Evolutionary conservation across 2,888 invertebrate species (phyloP), one percentile per base, ranked within the genome.

Genomic region (Folsomia manolachei): DNA sequence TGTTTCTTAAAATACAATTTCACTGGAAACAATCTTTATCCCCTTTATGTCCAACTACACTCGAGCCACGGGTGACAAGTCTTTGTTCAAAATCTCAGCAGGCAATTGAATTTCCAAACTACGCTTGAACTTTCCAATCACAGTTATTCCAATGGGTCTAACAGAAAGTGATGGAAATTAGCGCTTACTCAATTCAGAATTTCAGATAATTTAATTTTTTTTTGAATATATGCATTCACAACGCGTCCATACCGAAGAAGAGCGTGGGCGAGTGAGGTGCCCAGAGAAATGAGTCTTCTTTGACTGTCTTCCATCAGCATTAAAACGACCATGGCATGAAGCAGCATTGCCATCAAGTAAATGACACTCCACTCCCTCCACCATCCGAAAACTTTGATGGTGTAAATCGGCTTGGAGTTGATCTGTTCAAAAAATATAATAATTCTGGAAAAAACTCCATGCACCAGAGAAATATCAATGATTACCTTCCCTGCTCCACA

Each of bases 331-430:
- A 73, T 65, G 1, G 75, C 72, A 21, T 78, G 76, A 19, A 78
- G 74, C 11, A 74, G 27, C 21, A 76, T 70, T 63, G 73, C 73
- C 0, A 78, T n/a, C 19, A 76, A 27, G 51, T 73, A 78, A 9
- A 78, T 76, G 18, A 75, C 73, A 11, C 76, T 76, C 78, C 78
- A 78, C 25, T 78, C 78, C 51, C 75, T 26, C 78, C 78, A 78
- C 51, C 70, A 71, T 18, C 74, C 72, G 53, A 78, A 75, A 24
- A 69, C 68, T 18, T 64, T 71, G 1, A 76, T 61, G 0, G 76
- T 68, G 53, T 73, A 56, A 11, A 74, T 26, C 9, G 78, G 76
- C 9, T 66, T 64, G 19, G 72, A 69, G 4, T 69, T 56, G 23
- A 75, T 73, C 78, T 78, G 27, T 24, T 9, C 7, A 23, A 62